Evolutionary conservation across 1,140 invertebrate genomes (phyloP), one percentile per base, ranked within the genome.

Genomic region (Drosophila arizonae): DNA sequence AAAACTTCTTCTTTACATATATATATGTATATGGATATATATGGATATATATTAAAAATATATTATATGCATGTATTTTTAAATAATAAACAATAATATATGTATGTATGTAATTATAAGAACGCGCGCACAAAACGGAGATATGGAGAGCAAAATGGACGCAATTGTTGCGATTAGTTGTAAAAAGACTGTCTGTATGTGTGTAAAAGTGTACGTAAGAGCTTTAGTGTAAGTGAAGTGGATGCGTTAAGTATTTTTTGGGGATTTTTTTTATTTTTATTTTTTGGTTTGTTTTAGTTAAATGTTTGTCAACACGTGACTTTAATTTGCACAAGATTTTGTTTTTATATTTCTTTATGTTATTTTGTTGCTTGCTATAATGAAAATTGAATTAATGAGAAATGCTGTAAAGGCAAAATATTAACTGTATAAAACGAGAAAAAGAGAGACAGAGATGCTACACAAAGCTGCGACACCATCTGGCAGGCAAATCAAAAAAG

Each of bases 161-260:
- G 80, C 81, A 85, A 84, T 70, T 56, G 80, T 84, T 82, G 80
- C 70, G 79, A 81, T 81, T 74, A 81, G 79, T 81, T 81, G 67
- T 63, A 9, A 33, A 39, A 50, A 39, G 36, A 39, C 36, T 39
- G 9, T 8, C 13, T 17, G 43, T 57, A 10, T 39, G 10, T 46
- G 48, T 56, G 30, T 56, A 9, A 9, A 43, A 43, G 56, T 51
- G 54, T 51, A 30, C 41, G 50, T 30, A 1, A 64, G 54, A 24
- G 21, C 21, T 24, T 24, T 24, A 24, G 48, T 54, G 26, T 64
- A 28, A 48, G 21, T 39, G 33, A 54, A 39, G 36, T 64, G 28
- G 48, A 30, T 50, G 64, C 58, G 6, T 54, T 24, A 43, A 39
- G 26, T 24, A 10, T 15, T 68, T 17, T 43, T 54, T n/a, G 13